Evolutionary conservation across 2,113 vertebrate species (phyloP), one percentile per base, ranked within the genome.

Genomic region (Typhlomys cinereus): DNA sequence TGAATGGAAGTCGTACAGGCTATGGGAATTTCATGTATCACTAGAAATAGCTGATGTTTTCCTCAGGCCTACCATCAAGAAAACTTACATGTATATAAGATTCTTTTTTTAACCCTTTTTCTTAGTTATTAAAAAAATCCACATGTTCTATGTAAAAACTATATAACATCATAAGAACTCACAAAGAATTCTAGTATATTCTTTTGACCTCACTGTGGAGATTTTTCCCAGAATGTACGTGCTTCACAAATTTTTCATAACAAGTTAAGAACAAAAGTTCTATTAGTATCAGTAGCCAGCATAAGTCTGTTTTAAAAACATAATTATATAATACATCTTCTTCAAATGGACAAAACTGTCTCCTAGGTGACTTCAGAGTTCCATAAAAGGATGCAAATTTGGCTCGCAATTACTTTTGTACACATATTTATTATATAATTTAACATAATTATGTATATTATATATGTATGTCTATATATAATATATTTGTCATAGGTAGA

Each of bases 201-300:
- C 1, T 31, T 88, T 18, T n/a, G 25, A 70, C 12, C 20, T 84
- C 14, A 86, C 61, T 79, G 83, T 71, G 25, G 14, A 18, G 74
- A 21, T 52, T 73, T 73, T 71, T 11, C 41, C 41, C n/a, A 23
- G 57, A 29, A 86, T n/a, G n/a, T 27, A 41, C 81, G 74, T 67
- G 21, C 64, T 41, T 82, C n/a, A n/a, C 73, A 46, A 74, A 9
- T 50, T 64, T 4, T 36, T 90, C 48, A 85, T 39, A 41, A 61
- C 88, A 88, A 89, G 29, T 74, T 69, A 90, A 44, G 88, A 39
- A n/a, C 48, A 78, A 81, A 27, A 57, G 44, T 89, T 73, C 67
- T 59, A 79, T 52, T 29, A 86, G 36, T 50, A 66, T 62, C 54
- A 61, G 27, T 44, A 76, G n/a, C 7, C 44, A 70, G 39, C 54